phyloP scores from a whole-genome alignment of 2,113 vertebrate genomes.

The Galbula dea region DNA sequence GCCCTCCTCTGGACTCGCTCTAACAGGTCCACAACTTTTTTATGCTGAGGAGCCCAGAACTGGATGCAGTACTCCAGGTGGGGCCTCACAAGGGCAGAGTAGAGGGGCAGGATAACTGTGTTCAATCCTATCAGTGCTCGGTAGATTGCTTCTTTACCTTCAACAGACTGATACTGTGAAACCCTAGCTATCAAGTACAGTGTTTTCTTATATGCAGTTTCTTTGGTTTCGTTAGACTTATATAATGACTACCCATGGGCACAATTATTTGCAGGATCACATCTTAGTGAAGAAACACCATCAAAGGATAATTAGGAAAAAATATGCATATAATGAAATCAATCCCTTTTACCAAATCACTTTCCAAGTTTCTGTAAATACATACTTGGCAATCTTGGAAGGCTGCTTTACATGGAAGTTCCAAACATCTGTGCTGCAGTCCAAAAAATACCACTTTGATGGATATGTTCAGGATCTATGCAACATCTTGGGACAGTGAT shows the following conservation, averaged over 20 bases:
- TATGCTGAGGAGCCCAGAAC: too few species aligned
- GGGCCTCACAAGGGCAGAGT: too few species aligned
- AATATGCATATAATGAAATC: constrained; percentile 7
- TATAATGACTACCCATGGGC: not conserved
- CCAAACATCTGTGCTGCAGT: constrained; percentile 12
- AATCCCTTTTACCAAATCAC: not conserved
- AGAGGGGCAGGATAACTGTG: too few species aligned
- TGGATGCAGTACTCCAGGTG: too few species aligned
- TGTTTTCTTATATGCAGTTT: not conserved
- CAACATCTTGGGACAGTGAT: not conserved
- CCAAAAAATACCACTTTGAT: not conserved
- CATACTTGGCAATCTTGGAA: constrained; percentile 4
- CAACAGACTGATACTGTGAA: not conserved
- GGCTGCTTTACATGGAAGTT: not conserved
- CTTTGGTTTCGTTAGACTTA: not conserved
- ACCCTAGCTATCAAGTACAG: not conserved
- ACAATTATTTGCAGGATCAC: not conserved
- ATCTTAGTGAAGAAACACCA: not conserved
- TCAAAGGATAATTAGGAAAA: not conserved
- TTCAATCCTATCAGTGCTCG: not conserved
- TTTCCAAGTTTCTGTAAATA: not conserved
- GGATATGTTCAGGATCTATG: not conserved
- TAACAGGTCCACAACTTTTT: too few species aligned
- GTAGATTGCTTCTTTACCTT: not conserved
- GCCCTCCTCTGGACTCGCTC: too few species aligned